Evolutionary conservation across 2,113 vertebrate species (phyloP).

Genomic region (Actinemys pallida): DNA sequence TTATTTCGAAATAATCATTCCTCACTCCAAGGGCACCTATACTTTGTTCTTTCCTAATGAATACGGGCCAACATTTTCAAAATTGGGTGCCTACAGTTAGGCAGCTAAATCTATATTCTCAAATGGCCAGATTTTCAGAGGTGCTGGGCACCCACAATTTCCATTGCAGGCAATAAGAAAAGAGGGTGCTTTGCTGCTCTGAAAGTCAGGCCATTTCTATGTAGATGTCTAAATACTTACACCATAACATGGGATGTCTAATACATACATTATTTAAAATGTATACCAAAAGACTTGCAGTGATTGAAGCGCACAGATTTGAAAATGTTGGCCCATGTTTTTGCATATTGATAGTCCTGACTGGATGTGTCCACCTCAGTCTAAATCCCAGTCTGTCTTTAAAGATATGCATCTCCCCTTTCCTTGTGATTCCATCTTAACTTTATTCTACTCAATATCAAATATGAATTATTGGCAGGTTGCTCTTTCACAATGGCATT

Average conservation of each 20-base stretch:
- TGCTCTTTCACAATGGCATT: conserved; percentile 42
- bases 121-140: not conserved
- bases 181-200: not conserved
- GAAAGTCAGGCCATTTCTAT: not conserved
- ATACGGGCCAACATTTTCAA: not conserved
- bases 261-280: not conserved
- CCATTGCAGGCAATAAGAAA: not conserved
- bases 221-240: not conserved
- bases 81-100: not conserved
- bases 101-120: not conserved
- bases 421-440: not conserved
- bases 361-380: not conserved
- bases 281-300: not conserved
- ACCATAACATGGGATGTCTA: not conserved
- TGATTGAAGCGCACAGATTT: not conserved
- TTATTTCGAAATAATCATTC: not conserved
- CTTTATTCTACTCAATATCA: not conserved
- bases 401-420: not conserved
- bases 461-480: conserved; percentile 48
- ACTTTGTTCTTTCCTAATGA: not conserved
- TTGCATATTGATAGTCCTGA: not conserved
- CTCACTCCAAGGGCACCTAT: not conserved
- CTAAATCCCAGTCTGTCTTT: not conserved
- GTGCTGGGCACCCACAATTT: not conserved
- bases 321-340: not conserved